A percentile compares a stretch with the other conserved stretches of the same genome.
phyloP scores from a whole-genome alignment of 2,888 invertebrate species.

The Uloborus plumipes region DNA sequence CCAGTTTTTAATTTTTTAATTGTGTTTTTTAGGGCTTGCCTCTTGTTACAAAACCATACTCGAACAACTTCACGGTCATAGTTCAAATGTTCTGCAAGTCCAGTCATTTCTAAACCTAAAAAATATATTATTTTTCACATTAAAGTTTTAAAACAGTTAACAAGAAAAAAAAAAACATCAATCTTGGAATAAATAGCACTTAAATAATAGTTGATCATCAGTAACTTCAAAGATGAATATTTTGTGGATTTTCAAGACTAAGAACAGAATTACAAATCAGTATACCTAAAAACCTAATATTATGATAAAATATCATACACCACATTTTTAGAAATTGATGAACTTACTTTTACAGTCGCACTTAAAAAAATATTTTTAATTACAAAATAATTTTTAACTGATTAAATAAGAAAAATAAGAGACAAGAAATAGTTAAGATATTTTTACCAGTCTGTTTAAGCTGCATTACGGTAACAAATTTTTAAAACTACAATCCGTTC shows the following conservation, averaged over 20 bases:
- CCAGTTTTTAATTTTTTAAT: constrained; percentile 74
- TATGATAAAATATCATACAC: too few species aligned
- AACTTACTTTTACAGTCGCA: too few species aligned
- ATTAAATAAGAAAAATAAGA: too few species aligned
- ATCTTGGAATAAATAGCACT: not conserved
- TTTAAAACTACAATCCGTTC: too few species aligned
- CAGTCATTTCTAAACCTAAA: constrained; percentile 96
- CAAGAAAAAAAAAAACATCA: not conserved
- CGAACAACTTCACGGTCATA: constrained; percentile 98
- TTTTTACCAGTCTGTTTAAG: too few species aligned
- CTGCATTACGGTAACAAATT: too few species aligned
- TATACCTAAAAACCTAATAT: not conserved
- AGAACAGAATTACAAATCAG: not conserved
- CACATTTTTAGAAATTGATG: too few species aligned
- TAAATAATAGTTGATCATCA: not conserved
- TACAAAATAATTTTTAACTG: too few species aligned
- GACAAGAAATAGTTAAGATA: too few species aligned
- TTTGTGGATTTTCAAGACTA: not conserved
- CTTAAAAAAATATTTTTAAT: too few species aligned
- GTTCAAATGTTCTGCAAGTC: constrained; percentile 92
- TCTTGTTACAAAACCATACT: constrained; percentile 99
- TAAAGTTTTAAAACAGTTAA: not conserved
- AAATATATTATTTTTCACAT: constrained; percentile 55
- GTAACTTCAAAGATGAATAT: too few species aligned
- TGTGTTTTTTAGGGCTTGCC: constrained; percentile 97